These are phyloP conservation scores for Ctenomys sociabilis DNA, from an alignment of 2,113 vertebrate species.

Conservation along the genomic window DNA sequence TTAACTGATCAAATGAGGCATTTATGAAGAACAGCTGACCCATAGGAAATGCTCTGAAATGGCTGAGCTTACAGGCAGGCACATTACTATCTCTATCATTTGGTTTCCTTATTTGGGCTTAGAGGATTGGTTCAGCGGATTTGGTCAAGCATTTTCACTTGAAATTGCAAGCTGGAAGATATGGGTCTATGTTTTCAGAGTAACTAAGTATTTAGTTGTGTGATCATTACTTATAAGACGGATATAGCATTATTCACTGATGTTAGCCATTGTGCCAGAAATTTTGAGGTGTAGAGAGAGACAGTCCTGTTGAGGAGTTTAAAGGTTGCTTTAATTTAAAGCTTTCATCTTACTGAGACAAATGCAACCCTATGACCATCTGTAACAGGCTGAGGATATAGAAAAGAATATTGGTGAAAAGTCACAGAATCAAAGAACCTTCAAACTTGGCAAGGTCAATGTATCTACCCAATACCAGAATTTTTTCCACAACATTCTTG, in stretches of 20 bases:
- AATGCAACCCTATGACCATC: conserved; percentile 12
- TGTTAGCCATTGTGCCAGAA: not conserved
- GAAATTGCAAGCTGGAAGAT: conserved; percentile 34
- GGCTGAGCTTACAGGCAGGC: not conserved
- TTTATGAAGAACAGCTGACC: conserved; percentile 5
- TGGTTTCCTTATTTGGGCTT: conserved; percentile 14
- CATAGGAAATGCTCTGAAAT: not conserved
- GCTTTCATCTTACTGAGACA: conserved; percentile 19
- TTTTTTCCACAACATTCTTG: conserved; percentile 8
- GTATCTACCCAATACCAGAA: not conserved
- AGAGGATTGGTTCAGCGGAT: not conserved
- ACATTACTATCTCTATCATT: conserved; percentile 26
- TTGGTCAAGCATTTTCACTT: conserved; percentile 4
- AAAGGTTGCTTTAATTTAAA: conserved; percentile 20
- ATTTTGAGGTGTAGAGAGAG: not conserved
- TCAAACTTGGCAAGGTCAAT: conserved; percentile 36
- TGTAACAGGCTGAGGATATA: conserved; percentile 32
- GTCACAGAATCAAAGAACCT: conserved; percentile 23
- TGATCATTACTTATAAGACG: not conserved
- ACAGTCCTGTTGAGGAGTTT: not conserved
- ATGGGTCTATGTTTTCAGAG: not conserved
- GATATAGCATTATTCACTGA: not conserved
- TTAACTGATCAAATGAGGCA: not conserved
- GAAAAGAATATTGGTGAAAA: conserved; percentile 46
- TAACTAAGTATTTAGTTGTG: conserved; percentile 20